A percentile compares a stretch with the other conserved stretches of the same genome.
phyloP scores from a whole-genome alignment of 2,797 vertebrate genomes.

The Sternarchorhynchus goeldii region DNA sequence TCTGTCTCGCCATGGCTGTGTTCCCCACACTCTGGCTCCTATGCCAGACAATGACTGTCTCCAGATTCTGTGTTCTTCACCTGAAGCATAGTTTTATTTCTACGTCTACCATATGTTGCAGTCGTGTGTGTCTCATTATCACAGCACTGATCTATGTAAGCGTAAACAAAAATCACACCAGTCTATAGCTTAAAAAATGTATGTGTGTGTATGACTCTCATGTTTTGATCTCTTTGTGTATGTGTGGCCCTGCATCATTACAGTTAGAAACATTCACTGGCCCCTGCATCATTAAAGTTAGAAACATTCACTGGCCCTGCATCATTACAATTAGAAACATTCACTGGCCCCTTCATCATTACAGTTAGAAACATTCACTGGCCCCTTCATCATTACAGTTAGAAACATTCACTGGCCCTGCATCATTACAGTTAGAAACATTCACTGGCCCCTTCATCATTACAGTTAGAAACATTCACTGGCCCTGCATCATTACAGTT shows the following conservation, averaged over 20 bases:
- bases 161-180: background rate
- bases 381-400: slow-evolving; percentile 66
- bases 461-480: background rate
- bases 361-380: no score
- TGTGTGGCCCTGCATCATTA: background rate
- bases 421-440: no score
- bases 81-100: slow-evolving; percentile 72
- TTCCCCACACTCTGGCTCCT: slow-evolving; percentile 66
- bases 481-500: no score
- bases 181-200: slow-evolving; percentile 14
- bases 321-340: no score
- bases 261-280: background rate
- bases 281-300: no score
- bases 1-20: slow-evolving; percentile 56
- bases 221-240: slow-evolving; percentile 3
- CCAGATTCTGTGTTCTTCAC: slow-evolving; percentile 86
- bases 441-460: background rate
- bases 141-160: slow-evolving; percentile 30
- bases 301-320: no score
- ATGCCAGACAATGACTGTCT: slow-evolving; percentile 73
- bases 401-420: no score
- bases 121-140: slow-evolving; percentile 62
- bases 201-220: slow-evolving; percentile 7
- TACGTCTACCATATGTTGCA: slow-evolving; percentile 80
- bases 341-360: no score